Conservation (phyloP, 1,140 invertebrate genomes). For the Cataglyphis hispanica region DNA sequence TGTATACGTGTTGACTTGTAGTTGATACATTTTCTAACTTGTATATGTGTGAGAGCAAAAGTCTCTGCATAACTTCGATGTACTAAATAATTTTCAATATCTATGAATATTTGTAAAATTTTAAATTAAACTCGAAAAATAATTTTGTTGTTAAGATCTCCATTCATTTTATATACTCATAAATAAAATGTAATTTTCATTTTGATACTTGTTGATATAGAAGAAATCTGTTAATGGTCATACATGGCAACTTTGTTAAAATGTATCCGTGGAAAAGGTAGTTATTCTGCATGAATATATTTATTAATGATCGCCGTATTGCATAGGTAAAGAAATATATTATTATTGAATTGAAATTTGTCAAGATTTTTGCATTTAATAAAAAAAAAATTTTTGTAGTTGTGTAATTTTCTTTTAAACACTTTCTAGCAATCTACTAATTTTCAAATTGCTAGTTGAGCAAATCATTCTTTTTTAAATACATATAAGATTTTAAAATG, state of each 20-base stretch:
- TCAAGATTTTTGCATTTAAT: not conserved
- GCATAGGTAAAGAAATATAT: slow-evolving; percentile 3
- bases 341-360: not conserved
- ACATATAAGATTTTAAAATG: too few relatives aligned
- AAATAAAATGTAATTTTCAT: not conserved
- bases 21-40: too few relatives aligned
- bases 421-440: not conserved
- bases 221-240: slow-evolving; percentile 1
- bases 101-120: too few relatives aligned
- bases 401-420: not conserved
- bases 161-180: not conserved
- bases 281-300: not conserved
- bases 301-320: not conserved
- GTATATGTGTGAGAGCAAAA: too few relatives aligned
- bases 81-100: too few relatives aligned
- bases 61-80: too few relatives aligned
- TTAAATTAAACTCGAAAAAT: too few relatives aligned
- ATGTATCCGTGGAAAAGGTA: not conserved
- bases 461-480: not conserved
- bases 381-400: not conserved
- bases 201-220: slow-evolving; percentile 32
- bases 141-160: not conserved
- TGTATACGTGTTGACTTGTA: too few relatives aligned
- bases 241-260: not conserved
- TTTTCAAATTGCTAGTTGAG: not conserved